Base-by-base conservation (phyloP, 1,140 invertebrate genomes). In the Drosophila sulfurigaster region DNA sequence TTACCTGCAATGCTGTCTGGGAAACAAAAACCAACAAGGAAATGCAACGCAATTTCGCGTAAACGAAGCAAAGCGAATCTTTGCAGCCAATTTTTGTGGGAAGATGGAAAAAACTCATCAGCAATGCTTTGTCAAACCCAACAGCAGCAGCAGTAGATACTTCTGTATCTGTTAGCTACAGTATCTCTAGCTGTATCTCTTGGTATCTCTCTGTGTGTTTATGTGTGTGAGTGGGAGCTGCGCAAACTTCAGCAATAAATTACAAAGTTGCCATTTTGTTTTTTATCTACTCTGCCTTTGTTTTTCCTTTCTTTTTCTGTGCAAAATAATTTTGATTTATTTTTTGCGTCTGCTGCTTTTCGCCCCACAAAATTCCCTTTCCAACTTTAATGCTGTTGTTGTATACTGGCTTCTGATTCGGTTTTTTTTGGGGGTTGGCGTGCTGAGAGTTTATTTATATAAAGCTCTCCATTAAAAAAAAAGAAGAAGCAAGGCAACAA, bases 261-360 rank as follows among this genome's bases (percentile, higher is more conserved):
- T 90, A 91, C 87, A 90, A 91, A 90, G 87, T 90, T 86, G 87
- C 86, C 87, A 90, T 90, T 90, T 90, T 90, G 86, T 88, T 88
- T 81, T 87, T 87, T 86, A 60, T 79, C 67, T 76, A 54, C 75
- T 69, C 60, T 78, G 41, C 46, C 57, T 62, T 48, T 69, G 28
- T 66, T 69, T 60, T 6, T 49, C 41, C 69, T 75, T 48, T 13
- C 51, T 35, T 54, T 77, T 52, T 58, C 46, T 75, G 66, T 75
- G 83, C 86, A 75, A 91, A 91, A 91, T 91, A 91, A 90, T 89
- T 91, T 91, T 85, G 78, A 82, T 91, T 90, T 83, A 86, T 91
- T 85, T 85, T 75, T 89, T 76, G 68, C 65, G 60, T 41, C 30
- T 45, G 28, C 30, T 15, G 4, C 58, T 25, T 15, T 30, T 2